Conservation (phyloP, 2,888 invertebrate species). For the Schizaphis graminum region DNA sequence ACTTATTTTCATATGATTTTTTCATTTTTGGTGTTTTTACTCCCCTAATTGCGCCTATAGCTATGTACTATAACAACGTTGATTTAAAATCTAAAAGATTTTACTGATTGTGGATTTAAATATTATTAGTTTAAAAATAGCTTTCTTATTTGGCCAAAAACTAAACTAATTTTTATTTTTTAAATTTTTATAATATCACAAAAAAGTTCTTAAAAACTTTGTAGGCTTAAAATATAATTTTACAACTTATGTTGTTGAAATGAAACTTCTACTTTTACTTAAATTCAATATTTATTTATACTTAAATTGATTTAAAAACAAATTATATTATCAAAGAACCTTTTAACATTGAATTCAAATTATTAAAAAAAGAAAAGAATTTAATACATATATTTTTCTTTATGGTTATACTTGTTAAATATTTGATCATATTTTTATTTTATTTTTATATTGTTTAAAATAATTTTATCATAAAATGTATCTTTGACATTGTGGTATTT, state of each 20-base stretch:
- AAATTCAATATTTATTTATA: neutral
- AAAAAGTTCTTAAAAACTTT: neutral
- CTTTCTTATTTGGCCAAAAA: neutral
- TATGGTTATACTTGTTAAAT: neutral
- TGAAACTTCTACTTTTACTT: neutral
- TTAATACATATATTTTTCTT: neutral
- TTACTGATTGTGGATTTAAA: neutral
- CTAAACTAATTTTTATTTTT: slow-evolving; percentile 3
- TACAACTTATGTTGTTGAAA: neutral
- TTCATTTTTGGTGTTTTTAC: no score
- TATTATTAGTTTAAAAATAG: neutral
- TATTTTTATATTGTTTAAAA: neutral
- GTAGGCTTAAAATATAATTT: slow-evolving; percentile 5
- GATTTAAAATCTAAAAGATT: neutral
- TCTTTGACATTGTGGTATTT: neutral
- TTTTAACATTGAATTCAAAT: neutral
- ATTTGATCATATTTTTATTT: neutral
- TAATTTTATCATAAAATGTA: neutral
- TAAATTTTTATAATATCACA: neutral
- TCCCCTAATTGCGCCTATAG: no score
- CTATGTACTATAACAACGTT: neutral
- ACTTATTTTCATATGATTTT: no score
- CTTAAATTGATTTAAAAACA: neutral
- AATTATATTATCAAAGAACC: neutral
- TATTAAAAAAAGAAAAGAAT: neutral